Percentiles rank a stretch among this genome's conserved stretches.
Evolutionary conservation across 2,113 vertebrate species (phyloP).

Genomic region (Pygoscelis antarcticus): DNA sequence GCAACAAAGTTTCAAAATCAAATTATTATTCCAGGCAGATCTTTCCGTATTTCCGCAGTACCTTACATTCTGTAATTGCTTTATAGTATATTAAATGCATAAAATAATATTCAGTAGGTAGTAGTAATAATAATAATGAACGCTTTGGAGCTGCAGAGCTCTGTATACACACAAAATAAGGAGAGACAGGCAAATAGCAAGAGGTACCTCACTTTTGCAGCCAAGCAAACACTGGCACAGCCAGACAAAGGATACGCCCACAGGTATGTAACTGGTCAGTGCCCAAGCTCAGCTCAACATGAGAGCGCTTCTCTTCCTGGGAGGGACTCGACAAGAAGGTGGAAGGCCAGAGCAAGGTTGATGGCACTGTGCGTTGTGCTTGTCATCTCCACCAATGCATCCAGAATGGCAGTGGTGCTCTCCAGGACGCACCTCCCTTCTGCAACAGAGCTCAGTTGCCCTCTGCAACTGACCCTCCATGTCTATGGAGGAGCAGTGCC

Average conservation of each 20-base stretch:
- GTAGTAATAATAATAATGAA: background rate
- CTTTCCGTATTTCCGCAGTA: conserved; percentile 14
- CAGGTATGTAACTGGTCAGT: background rate
- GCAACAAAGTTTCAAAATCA: conserved; percentile 51
- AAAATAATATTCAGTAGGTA: conserved; percentile 15
- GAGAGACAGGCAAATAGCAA: background rate
- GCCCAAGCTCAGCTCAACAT: background rate
- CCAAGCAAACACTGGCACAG: accelerated
- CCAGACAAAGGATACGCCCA: background rate
- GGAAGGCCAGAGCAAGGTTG: background rate
- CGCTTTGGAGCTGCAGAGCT: background rate
- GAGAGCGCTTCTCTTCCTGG: background rate
- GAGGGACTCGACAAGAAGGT: background rate
- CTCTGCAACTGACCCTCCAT: background rate
- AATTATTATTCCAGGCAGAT: conserved; percentile 45
- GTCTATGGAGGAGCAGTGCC: background rate
- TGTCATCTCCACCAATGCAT: accelerated
- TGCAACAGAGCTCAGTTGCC: accelerated
- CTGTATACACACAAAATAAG: background rate
- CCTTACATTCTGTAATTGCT: conserved; percentile 46
- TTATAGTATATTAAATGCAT: conserved; percentile 23
- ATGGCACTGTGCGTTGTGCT: accelerated
- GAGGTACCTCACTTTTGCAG: background rate
- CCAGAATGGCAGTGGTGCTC: background rate
- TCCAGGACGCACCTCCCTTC: background rate